phyloP scores from a whole-genome alignment of 2,113 vertebrate genomes.

The Protobothrops mucrosquamatus region DNA sequence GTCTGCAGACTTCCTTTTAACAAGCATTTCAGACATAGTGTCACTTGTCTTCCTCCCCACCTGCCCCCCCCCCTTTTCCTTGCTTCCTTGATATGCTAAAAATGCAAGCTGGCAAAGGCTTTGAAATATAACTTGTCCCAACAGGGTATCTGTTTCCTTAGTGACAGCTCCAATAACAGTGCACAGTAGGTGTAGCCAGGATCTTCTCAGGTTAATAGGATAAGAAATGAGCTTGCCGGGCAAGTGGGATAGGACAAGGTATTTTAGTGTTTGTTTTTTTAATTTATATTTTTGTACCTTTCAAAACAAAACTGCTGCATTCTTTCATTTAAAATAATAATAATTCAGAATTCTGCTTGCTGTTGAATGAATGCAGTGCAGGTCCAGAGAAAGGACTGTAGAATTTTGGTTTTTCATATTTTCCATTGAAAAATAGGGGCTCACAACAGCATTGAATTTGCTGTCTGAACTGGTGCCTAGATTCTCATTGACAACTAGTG shows the following conservation, averaged over 20 bases:
- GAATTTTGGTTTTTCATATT: not conserved
- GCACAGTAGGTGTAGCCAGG: not conserved
- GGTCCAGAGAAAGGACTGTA: not conserved
- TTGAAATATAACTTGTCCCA: fast-evolving
- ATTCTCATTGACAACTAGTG: not conserved
- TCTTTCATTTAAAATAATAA: not conserved
- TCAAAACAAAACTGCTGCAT: not conserved
- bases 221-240: not conserved
- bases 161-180: not conserved
- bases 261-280: not conserved
- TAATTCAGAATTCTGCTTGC: not conserved
- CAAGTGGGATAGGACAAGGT: not conserved
- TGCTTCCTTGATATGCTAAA: not conserved
- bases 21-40: not conserved
- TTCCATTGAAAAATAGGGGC: not conserved
- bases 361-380: not conserved
- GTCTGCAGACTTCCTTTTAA: slow-evolving; percentile 5
- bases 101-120: fast-evolving
- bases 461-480: too few relatives aligned
- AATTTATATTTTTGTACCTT: not conserved
- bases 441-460: not conserved
- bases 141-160: fast-evolving
- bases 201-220: not conserved
- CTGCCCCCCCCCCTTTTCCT: not conserved
- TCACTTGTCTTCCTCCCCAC: not conserved